Evolutionary conservation across 1,140 invertebrate genomes (phyloP), one percentile per base, ranked within the genome.

Genomic region (Drosophila repletoides): DNA sequence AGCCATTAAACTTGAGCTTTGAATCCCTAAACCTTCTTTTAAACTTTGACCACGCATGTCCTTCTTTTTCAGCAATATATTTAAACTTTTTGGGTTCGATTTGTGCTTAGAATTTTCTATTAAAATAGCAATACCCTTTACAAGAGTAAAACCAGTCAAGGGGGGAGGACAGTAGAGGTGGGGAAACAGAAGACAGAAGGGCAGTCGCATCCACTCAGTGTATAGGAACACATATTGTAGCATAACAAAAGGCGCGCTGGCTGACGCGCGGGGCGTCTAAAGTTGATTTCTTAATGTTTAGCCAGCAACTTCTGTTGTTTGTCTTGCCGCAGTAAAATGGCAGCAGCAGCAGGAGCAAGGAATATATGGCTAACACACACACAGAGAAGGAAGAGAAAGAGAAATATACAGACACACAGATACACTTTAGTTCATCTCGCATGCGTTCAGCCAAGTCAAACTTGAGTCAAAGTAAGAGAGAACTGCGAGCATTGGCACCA

Each of bases 221-320:
- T 43, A 61, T 49, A 36, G 38, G 48, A 41, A 63, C 56, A 79
- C 34, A 79, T 60, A 63, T 55, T 64, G 66, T 75, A 64, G 61
- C 70, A 67, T 63, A 83, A 84, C 79, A 83, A 83, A 81, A 74
- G 79, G 58, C 70, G 79, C 70, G 67, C 55, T 76, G 76, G 7
- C 21, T 56, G 41, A 48, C 60, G 48, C 60, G 52, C 38, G 24
- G 24, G 33, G 76, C 77, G 77, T 83, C 77, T 69, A 84, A 84
- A 83, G 79, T 84, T 84, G 80, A 84, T 86, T 86, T 86, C 80
- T 86, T 86, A 86, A 86, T 86, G 80, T 81, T 75, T 74, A 58
- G 59, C 71, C 61, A 74, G 75, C 59, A 76, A 56, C 51, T 56
- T 64, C 49, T 68, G 66, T 61, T 81, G 76, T 86, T 86, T 86